A percentile compares a stretch with the other conserved stretches of the same genome.
phyloP scores from a whole-genome alignment of 2,888 invertebrate species.

The Watsonalla cultraria region DNA sequence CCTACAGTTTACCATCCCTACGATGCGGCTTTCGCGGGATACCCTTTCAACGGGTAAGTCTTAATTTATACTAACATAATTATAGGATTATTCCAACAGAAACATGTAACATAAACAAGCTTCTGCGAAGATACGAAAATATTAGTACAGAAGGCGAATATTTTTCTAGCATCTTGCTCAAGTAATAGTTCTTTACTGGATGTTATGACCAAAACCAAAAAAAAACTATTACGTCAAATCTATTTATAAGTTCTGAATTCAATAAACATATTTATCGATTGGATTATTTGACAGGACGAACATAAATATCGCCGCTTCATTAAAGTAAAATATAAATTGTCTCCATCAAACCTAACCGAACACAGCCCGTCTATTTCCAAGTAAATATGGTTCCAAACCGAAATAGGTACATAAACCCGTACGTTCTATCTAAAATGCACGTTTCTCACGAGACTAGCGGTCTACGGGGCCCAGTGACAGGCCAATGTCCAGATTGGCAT shows the following conservation, averaged over 20 bases:
- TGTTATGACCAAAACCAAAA: no score
- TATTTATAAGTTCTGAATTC: no score
- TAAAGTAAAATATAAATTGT: background rate
- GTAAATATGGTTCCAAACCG: background rate
- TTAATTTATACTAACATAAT: background rate
- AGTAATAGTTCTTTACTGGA: no score
- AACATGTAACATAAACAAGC: no score
- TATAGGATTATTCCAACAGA: background rate
- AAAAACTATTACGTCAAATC: no score
- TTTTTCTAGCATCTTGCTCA: no score
- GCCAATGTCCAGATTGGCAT: conserved; percentile 25
- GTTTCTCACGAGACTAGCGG: conserved; percentile 10
- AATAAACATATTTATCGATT: no score
- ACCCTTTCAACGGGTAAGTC: conserved; percentile 96
- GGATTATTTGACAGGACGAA: no score
- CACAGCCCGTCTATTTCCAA: background rate
- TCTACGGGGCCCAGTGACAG: conserved; percentile 14
- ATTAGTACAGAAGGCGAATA: no score
- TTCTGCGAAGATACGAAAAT: no score
- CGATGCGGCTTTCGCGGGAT: conserved; percentile 94
- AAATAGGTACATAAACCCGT: conserved; percentile 5
- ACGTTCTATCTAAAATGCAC: conserved; percentile 24
- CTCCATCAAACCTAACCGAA: background rate
- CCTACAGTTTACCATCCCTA: conserved; percentile 96
- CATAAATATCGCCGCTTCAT: no score